Conservation (phyloP, 2,888 invertebrate genomes). For the Thymelicus lineola region DNA sequence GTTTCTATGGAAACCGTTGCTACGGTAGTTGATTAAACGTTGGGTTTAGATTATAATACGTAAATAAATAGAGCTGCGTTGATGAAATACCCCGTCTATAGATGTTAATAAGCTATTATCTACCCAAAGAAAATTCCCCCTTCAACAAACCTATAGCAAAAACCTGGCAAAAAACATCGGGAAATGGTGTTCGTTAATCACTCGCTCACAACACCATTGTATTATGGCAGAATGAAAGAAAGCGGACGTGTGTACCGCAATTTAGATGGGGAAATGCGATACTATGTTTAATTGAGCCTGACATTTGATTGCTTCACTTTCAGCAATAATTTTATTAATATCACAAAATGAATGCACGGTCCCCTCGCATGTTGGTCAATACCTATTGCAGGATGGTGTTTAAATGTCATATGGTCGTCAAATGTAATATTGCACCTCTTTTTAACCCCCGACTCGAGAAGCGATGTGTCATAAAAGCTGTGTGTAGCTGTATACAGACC, state of each 20-base stretch:
- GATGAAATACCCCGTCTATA: not conserved
- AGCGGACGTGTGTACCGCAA: slow-evolving; percentile 78
- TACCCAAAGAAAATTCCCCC: slow-evolving; percentile 4
- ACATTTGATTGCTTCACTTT: slow-evolving; percentile 51
- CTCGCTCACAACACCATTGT: slow-evolving; percentile 46
- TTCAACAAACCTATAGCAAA: slow-evolving; percentile 6
- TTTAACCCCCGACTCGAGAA: no score
- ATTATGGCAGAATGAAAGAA: slow-evolving; percentile 55
- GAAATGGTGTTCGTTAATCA: slow-evolving; percentile 33
- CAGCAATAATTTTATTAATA: slow-evolving; percentile 41
- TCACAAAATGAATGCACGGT: slow-evolving; percentile 9
- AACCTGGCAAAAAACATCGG: slow-evolving; percentile 4
- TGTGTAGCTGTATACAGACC: no score
- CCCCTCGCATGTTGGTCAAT: no score
- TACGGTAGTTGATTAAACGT: no score
- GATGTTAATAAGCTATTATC: not conserved
- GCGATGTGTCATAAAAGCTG: no score
- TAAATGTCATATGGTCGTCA: no score
- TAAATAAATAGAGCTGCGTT: not conserved
- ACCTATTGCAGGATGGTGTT: no score
- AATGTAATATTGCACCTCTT: no score
- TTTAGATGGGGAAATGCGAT: slow-evolving; percentile 76
- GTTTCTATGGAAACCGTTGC: no score
- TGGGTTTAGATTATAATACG: no score
- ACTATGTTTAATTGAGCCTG: slow-evolving; percentile 70